Percentiles rank a stretch among this genome's conserved stretches.
These are phyloP conservation scores for Campylomormyrus tamandua DNA, from an alignment of 2,113 vertebrate species.

Conservation along the genomic window DNA sequence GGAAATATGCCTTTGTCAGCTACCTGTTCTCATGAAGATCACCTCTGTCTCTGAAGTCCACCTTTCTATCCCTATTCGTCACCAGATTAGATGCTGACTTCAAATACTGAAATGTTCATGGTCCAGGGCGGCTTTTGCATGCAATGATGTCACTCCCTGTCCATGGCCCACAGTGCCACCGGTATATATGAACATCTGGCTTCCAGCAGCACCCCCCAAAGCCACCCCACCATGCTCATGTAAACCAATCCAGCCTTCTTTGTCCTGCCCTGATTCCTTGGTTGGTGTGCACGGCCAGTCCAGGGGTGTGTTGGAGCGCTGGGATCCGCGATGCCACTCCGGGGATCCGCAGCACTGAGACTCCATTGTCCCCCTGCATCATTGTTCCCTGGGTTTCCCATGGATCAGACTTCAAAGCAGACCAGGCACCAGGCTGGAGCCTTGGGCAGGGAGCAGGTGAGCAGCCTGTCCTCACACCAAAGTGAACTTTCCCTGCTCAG, in stretches of 20 bases:
- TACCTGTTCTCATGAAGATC: not conserved
- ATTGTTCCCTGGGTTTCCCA: constrained; percentile 38
- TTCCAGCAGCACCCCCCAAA: not conserved
- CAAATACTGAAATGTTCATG: not conserved
- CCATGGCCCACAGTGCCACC: not conserved
- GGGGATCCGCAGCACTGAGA: constrained; percentile 26
- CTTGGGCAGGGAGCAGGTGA: not conserved
- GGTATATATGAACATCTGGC: not conserved
- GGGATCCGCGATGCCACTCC: constrained; percentile 21
- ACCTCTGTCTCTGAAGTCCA: not conserved
- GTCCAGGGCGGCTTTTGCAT: not conserved
- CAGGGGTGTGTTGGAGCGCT: constrained; percentile 30
- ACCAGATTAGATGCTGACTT: not conserved
- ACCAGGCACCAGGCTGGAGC: constrained; percentile 13
- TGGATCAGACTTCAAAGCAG: constrained; percentile 42
- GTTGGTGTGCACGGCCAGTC: not conserved
- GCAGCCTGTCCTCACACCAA: constrained; percentile 22
- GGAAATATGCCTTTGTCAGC: not conserved
- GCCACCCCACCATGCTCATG: not conserved
- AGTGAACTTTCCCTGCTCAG: not conserved
- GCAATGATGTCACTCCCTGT: not conserved
- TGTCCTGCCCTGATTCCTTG: not conserved
- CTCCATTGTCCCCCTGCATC: constrained; percentile 27
- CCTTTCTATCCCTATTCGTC: not conserved
- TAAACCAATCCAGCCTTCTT: constrained; percentile 18